Evolutionary conservation across 2,888 invertebrate genomes (phyloP).

Genomic region (Leptothorax acervorum): DNA sequence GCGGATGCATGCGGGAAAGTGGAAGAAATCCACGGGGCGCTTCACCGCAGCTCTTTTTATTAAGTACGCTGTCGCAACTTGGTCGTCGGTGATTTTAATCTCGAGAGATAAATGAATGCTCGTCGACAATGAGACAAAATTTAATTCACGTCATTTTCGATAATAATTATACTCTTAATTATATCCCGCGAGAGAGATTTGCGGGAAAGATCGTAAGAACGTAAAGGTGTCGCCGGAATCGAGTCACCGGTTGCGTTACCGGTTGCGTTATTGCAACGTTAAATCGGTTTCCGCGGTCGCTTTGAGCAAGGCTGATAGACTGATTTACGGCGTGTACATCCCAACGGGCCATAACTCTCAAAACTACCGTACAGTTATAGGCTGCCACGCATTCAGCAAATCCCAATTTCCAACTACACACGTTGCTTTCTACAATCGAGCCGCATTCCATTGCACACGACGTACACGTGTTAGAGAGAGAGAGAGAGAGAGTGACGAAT

Average conservation of each 20-base stretch:
- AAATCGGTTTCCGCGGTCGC: slow-evolving; percentile 46
- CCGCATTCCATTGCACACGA: neutral
- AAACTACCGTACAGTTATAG: slow-evolving; percentile 43
- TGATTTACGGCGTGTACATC: slow-evolving; percentile 38
- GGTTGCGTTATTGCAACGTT: slow-evolving; percentile 29
- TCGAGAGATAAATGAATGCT: slow-evolving; percentile 3
- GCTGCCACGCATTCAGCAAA: neutral
- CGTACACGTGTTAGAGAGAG: neutral
- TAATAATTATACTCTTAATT: neutral
- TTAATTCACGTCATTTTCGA: slow-evolving; percentile 4
- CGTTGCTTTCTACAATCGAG: neutral
- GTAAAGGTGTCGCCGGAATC: slow-evolving; percentile 18
- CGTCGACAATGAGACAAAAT: neutral
- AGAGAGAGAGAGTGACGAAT: neutral
- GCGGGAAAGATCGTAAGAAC: neutral
- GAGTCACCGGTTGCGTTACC: slow-evolving; percentile 54
- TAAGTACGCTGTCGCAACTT: neutral
- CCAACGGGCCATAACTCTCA: slow-evolving; percentile 32
- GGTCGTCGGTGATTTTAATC: slow-evolving; percentile 17
- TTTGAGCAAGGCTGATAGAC: slow-evolving; percentile 35
- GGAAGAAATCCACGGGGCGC: neutral
- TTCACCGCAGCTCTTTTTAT: neutral
- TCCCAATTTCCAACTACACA: slow-evolving; percentile 5
- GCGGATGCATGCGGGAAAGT: neutral
- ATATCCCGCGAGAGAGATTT: neutral